Conservation (phyloP, 2,113 vertebrate genomes). For the Malurus cyaneus region DNA sequence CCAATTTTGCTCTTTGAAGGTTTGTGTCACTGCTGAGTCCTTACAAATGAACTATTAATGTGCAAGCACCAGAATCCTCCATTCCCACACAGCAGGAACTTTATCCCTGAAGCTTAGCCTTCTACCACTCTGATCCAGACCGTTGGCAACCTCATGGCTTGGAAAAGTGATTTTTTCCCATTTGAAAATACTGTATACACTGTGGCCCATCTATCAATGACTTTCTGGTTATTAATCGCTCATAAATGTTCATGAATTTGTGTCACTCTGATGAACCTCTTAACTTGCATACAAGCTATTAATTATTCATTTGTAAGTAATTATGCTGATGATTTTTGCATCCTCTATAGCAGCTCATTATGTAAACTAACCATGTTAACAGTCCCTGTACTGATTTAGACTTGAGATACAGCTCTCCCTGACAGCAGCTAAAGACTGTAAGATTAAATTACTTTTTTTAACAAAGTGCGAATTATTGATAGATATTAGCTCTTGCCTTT, state of each 20-base stretch:
- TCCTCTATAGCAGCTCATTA: constrained; percentile 35
- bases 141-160: neutral
- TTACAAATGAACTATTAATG: constrained; percentile 14
- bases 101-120: neutral
- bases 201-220: neutral
- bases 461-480: neutral
- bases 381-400: neutral
- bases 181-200: neutral
- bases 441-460: neutral
- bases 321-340: constrained; percentile 56
- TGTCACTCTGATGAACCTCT: constrained; percentile 56
- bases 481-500: neutral
- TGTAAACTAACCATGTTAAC: constrained; percentile 53
- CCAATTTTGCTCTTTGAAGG: neutral
- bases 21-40: neutral
- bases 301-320: constrained; percentile 70
- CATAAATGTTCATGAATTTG: constrained; percentile 68
- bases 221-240: constrained; percentile 63
- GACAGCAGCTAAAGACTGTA: neutral
- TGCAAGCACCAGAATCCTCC: neutral
- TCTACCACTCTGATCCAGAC: neutral
- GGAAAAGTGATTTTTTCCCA: constrained; percentile 11
- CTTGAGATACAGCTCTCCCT: neutral
- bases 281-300: constrained; percentile 39
- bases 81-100: neutral